Evolutionary conservation across 2,888 invertebrate genomes (phyloP).

Genomic region (Drosophila suboccidentalis): DNA sequence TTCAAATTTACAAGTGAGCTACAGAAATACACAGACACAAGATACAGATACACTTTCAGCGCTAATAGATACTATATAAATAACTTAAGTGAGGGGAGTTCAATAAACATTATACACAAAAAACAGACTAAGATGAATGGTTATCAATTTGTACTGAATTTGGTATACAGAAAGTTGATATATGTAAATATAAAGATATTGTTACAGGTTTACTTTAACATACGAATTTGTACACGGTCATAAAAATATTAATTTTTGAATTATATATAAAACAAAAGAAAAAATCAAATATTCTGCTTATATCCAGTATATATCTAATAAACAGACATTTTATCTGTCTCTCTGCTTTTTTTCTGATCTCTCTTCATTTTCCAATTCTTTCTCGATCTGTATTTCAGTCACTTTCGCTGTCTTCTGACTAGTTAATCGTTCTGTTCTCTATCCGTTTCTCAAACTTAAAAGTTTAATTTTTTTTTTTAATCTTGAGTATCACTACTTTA

Average conservation of each 20-base stretch:
- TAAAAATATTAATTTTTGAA: no score
- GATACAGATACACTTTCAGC: not conserved
- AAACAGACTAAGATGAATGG: not conserved
- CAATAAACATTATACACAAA: not conserved
- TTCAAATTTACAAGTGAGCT: conserved; percentile 2
- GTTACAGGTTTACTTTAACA: no score
- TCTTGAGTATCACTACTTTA: not conserved
- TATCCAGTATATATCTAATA: no score
- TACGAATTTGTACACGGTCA: no score
- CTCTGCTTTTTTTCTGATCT: no score
- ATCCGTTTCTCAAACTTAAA: not conserved
- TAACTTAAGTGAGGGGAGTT: not conserved
- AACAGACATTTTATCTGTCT: no score
- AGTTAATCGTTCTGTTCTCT: not conserved
- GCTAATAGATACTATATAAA: not conserved
- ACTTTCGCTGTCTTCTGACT: not conserved
- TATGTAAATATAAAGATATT: no score
- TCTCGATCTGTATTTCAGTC: not conserved
- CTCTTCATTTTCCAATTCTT: no score
- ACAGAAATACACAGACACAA: not conserved
- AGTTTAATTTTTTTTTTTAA: not conserved
- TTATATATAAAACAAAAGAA: no score
- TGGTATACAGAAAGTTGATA: no score
- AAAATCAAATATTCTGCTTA: no score
- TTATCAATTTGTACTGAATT: not conserved